Base-by-base conservation (phyloP, 2,888 invertebrate species). In the Chaitophorus viminalis region DNA sequence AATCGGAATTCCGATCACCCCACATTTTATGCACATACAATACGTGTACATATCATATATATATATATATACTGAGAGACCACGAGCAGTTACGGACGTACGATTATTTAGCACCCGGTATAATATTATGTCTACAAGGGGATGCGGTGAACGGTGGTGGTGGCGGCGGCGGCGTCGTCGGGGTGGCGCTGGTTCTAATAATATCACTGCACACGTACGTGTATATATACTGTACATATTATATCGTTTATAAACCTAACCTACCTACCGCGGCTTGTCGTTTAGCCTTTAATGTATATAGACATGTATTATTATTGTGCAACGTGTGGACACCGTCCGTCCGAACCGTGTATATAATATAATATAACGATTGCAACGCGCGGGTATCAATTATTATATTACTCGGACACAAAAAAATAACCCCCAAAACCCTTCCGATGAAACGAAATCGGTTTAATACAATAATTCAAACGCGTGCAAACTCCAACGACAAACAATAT, bases 1-100 rank as follows among this genome's bases (percentile, higher is more conserved):
- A 82, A 82, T 72, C 82, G 21, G 39, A 75, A 75, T 75, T 75
- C 81, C 68, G 36, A 79, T 79, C 79, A 82, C 60, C 82, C 81
- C 21, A 21, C 68, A 29, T 18, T 8, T 18, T 18, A 9, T 39
- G n/a, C n/a, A n/a, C n/a, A n/a, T n/a, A 31, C 14, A 29, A 31
- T 70, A 6, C 29, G 5, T 17, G 17, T 29, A 76, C 70, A 25
- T n/a, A 36, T 60, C n/a, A n/a, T n/a, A n/a, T n/a, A 3, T 54
- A 18, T 17, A 54, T 29, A 25, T 11, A 3, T 68, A 68, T 68
- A n/a, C 68, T 9, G n/a, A 29, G 60, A 29, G 60, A 4, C n/a
- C n/a, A 21, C 0, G 68, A 60, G 60, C 60, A 60, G 60, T 60
- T 60, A 60, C 25, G 60, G 60, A 60, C 72, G n/a, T n/a, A 36